A percentile compares a stretch with the other conserved stretches of the same genome.
Evolutionary conservation across 2,888 invertebrate genomes (phyloP).

Genomic region (Junonia oenone): DNA sequence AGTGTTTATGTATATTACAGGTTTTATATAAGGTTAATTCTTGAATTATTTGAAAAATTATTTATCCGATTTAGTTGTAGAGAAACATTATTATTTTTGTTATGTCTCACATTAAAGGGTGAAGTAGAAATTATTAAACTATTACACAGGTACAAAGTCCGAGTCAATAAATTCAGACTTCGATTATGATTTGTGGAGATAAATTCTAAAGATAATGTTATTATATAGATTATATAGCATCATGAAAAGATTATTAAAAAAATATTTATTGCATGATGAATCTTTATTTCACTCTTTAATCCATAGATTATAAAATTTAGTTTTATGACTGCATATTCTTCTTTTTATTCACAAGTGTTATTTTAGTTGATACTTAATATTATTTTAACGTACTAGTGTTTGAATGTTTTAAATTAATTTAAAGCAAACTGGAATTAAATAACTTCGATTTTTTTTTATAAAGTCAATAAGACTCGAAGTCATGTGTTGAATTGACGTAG

Average conservation of each 20-base stretch:
- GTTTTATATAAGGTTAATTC: slow-evolving; percentile 34
- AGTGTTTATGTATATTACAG: slow-evolving; percentile 50
- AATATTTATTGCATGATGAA: not conserved
- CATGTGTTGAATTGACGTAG: slow-evolving; percentile 6
- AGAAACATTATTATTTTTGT: slow-evolving; percentile 1
- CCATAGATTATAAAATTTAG: slow-evolving; percentile 7
- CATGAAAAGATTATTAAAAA: not conserved
- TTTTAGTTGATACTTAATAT: slow-evolving; percentile 16
- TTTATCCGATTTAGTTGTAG: slow-evolving; percentile 12
- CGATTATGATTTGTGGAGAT: not conserved
- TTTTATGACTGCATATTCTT: slow-evolving; percentile 7
- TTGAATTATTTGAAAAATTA: slow-evolving; percentile 18
- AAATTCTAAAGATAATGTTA: not conserved
- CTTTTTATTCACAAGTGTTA: slow-evolving; percentile 17
- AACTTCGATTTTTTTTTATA: not conserved
- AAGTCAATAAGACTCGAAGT: not conserved
- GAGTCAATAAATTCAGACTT: not conserved
- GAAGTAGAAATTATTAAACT: not conserved
- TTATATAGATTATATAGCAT: not conserved
- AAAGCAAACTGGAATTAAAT: not conserved
- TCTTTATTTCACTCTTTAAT: slow-evolving; percentile 7
- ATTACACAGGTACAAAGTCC: not conserved
- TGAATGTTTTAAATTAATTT: slow-evolving; percentile 1
- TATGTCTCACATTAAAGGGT: not conserved
- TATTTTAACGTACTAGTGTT: slow-evolving; percentile 6